Evolutionary conservation across 2,797 vertebrate genomes (phyloP).

Genomic region (Pygocentrus nattereri): DNA sequence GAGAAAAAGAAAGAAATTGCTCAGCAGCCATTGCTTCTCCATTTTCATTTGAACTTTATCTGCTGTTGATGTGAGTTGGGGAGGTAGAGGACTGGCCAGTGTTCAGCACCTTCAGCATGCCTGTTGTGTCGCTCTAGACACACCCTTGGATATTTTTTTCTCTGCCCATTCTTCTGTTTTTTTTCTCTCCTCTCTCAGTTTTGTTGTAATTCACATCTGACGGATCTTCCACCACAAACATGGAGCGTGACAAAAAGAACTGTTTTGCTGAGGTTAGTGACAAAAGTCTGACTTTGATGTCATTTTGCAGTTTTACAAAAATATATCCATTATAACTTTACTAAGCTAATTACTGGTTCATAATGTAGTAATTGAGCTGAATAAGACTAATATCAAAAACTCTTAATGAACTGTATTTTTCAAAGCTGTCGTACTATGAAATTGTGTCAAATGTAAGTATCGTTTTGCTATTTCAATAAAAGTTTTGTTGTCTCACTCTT

Average conservation of each 20-base stretch:
- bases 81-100: slow-evolving; percentile 61
- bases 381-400: background rate
- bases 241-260: slow-evolving; percentile 76
- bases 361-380: background rate
- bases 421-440: background rate
- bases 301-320: slow-evolving; percentile 1
- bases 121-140: slow-evolving; percentile 59
- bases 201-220: slow-evolving; percentile 67
- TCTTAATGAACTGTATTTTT: background rate
- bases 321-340: background rate
- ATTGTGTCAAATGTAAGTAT: background rate
- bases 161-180: slow-evolving; percentile 53
- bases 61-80: slow-evolving; percentile 61
- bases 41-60: slow-evolving; percentile 67
- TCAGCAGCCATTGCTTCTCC: slow-evolving; percentile 73
- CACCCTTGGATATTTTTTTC: slow-evolving; percentile 72
- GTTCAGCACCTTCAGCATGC: slow-evolving; percentile 68
- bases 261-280: slow-evolving; percentile 80
- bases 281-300: slow-evolving; percentile 39
- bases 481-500: slow-evolving; percentile 11
- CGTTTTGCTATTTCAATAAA: background rate
- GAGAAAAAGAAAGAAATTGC: slow-evolving; percentile 59
- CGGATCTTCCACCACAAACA: slow-evolving; percentile 69
- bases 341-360: background rate
- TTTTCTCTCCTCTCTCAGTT: slow-evolving; percentile 58